Conservation (phyloP, 2,797 vertebrate species). For the Spinus pinus region DNA sequence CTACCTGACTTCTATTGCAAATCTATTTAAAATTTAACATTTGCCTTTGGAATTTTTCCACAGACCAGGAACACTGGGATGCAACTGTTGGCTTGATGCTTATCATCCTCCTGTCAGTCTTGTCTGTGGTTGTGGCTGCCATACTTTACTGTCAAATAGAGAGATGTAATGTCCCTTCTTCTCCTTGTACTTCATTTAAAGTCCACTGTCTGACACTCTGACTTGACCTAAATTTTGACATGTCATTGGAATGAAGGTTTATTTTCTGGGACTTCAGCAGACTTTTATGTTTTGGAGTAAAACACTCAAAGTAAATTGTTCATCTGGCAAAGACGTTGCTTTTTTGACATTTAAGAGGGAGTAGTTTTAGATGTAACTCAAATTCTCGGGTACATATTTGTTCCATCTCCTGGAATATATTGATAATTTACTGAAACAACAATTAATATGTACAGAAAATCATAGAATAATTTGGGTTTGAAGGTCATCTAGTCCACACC, state of each 20-base stretch:
- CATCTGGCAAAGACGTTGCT: background rate
- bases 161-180: background rate
- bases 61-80: background rate
- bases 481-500: background rate
- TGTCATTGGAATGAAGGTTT: background rate
- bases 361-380: background rate
- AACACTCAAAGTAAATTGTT: background rate
- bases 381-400: background rate
- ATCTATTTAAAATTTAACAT: background rate
- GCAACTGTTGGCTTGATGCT: background rate
- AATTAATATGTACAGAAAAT: background rate
- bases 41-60: background rate
- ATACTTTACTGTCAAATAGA: background rate
- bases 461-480: background rate
- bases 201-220: background rate
- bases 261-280: background rate
- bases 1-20: background rate
- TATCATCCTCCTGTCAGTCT: background rate
- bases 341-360: background rate
- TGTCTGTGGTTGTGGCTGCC: background rate
- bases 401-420: background rate
- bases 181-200: background rate
- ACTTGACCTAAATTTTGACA: background rate
- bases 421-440: background rate
- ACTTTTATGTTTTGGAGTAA: background rate